These are phyloP conservation scores for Eurystomus gularis DNA, from an alignment of 2,113 vertebrate genomes.

Conservation along the genomic window DNA sequence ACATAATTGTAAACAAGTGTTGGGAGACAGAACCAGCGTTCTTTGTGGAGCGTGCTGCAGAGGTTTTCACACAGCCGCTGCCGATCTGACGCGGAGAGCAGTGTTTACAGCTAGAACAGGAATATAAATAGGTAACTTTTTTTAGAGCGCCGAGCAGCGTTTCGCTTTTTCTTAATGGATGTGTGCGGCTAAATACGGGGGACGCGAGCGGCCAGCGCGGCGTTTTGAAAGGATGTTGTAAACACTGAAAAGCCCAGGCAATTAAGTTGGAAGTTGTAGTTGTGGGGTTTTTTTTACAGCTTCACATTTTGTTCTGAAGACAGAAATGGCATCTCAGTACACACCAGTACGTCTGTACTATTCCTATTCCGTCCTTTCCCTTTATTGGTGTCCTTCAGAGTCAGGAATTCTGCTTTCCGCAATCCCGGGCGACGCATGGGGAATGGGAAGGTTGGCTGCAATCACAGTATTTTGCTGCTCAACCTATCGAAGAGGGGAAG, in stretches of 20 bases:
- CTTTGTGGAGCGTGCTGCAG: constrained; percentile 3
- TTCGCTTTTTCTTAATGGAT: too few species aligned
- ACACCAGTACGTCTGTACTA: background rate
- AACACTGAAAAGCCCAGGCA: background rate
- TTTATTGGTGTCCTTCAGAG: background rate
- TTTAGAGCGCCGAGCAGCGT: background rate
- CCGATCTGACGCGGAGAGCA: background rate
- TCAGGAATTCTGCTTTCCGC: background rate
- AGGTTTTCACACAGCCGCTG: background rate
- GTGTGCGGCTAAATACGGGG: background rate
- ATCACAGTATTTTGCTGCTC: background rate
- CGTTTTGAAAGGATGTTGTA: background rate
- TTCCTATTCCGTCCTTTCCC: background rate
- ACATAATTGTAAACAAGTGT: constrained; percentile 50
- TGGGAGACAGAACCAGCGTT: constrained; percentile 24
- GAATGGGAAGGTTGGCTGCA: background rate
- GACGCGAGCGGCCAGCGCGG: background rate
- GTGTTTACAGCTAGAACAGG: background rate
- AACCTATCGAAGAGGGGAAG: background rate
- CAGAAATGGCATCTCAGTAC: background rate
- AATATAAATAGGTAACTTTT: background rate
- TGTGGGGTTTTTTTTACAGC: background rate
- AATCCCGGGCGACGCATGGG: fast-evolving
- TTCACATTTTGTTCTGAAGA: background rate
- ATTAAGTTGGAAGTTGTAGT: background rate